phyloP scores from a whole-genome alignment of 2,888 invertebrate species.

The Oeneis ivallda region DNA sequence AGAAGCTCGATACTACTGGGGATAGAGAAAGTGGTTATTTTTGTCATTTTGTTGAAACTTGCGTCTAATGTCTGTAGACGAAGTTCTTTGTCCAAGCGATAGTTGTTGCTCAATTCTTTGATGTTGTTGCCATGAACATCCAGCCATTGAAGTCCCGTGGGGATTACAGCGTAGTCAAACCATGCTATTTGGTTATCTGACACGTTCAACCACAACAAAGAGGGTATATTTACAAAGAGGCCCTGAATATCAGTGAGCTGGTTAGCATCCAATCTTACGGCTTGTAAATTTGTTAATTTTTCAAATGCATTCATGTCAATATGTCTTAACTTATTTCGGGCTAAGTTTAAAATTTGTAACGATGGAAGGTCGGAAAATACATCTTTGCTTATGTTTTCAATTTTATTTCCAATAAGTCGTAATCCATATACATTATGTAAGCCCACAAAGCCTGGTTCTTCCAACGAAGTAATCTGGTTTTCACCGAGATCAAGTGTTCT shows the following conservation, averaged over 20 bases:
- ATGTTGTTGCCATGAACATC: constrained; percentile 95
- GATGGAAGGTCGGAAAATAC: constrained; percentile 90
- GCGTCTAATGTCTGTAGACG: constrained; percentile 92
- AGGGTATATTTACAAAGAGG: constrained; percentile 91
- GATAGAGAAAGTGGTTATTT: constrained; percentile 88
- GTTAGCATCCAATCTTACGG: constrained; percentile 93
- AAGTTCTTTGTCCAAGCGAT: constrained; percentile 86
- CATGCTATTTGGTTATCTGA: constrained; percentile 94
- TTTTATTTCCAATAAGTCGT: constrained; percentile 93
- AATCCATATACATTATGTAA: constrained; percentile 93
- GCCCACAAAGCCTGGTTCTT: constrained; percentile 91
- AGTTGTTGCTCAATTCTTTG: constrained; percentile 88
- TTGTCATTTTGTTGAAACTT: constrained; percentile 93
- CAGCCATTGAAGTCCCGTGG: constrained; percentile 91
- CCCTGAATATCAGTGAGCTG: constrained; percentile 90
- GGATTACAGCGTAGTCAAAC: constrained; percentile 94
- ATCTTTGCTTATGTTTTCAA: constrained; percentile 90
- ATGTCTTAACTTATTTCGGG: constrained; percentile 89
- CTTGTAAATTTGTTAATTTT: constrained; percentile 89
- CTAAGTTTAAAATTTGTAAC: constrained; percentile 92
- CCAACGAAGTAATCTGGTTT: constrained; percentile 91
- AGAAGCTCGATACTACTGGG: constrained; percentile 93
- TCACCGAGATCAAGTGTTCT: constrained; percentile 95
- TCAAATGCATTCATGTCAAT: constrained; percentile 92
- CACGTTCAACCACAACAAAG: constrained; percentile 93